Evolutionary conservation across 2,113 vertebrate genomes (phyloP).

Genomic region (Oenanthe melanoleuca): DNA sequence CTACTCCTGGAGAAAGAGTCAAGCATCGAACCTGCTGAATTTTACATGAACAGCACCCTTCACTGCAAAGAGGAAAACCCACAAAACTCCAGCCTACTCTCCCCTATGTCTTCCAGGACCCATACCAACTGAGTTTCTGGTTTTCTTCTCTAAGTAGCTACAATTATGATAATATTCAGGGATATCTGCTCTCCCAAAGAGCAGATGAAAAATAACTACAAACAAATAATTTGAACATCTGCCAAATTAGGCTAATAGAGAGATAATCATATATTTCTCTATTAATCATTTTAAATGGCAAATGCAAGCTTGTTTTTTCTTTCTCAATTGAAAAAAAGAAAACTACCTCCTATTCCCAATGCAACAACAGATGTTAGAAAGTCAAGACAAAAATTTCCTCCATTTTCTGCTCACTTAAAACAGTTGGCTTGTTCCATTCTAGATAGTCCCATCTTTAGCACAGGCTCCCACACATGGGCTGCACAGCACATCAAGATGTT

Average conservation of each 20-base stretch:
- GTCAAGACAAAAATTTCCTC: neutral
- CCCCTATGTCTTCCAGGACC: neutral
- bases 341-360: neutral
- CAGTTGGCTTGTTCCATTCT: neutral
- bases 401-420: neutral
- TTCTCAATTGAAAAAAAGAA: neutral
- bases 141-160: neutral
- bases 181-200: neutral
- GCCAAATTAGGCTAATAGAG: neutral
- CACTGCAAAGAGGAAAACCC: neutral
- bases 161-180: neutral
- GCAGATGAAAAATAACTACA: neutral
- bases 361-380: neutral
- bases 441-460: neutral
- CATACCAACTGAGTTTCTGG: neutral
- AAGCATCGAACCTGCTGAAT: neutral
- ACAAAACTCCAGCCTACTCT: neutral
- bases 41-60: neutral
- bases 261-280: neutral
- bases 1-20: neutral
- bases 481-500: neutral
- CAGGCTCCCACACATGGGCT: neutral
- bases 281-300: neutral
- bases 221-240: neutral
- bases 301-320: neutral